These are phyloP conservation scores for Porites lobata DNA, from an alignment of 92 coral and sea anemone species.

Conservation along the genomic window DNA sequence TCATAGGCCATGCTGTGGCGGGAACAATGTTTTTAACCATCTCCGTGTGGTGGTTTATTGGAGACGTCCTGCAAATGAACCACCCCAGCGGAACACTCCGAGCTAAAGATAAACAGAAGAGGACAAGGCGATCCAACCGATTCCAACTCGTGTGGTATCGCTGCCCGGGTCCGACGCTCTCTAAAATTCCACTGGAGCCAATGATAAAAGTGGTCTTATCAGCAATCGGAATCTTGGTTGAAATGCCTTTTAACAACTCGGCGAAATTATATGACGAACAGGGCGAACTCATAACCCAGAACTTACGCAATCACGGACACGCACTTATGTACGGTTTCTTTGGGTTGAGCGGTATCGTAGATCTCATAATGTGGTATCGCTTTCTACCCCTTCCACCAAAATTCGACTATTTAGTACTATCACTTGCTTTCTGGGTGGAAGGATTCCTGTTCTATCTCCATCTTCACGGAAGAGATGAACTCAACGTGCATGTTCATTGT, in stretches of 20 bases:
- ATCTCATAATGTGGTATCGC: conserved; percentile 52
- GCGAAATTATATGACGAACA: no score
- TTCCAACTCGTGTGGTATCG: conserved; percentile 23
- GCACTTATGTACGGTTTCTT: conserved; percentile 55
- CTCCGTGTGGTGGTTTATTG: conserved; percentile 63
- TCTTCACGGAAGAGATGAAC: conserved; percentile 57
- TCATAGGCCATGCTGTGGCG: conserved; percentile 4
- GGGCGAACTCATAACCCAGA: no score
- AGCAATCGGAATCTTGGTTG: conserved; percentile 35
- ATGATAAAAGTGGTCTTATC: conserved; percentile 27
- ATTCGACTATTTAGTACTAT: conserved; percentile 38
- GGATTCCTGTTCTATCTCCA: conserved; percentile 65
- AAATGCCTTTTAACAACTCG: background rate
- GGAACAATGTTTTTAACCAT: conserved; percentile 30
- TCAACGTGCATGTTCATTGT: conserved; percentile 48
- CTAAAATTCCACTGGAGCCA: conserved; percentile 56
- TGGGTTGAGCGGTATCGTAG: conserved; percentile 62
- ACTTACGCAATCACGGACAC: no score
- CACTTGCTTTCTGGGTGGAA: conserved; percentile 63
- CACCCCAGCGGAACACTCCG: background rate
- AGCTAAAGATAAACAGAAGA: no score
- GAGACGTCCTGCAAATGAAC: conserved; percentile 20
- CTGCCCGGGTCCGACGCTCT: background rate
- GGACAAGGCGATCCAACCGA: no score
- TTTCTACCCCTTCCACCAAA: conserved; percentile 47